Evolutionary conservation across 2,797 vertebrate species (phyloP).

Genomic region (Pseudotriccus pelzelni): DNA sequence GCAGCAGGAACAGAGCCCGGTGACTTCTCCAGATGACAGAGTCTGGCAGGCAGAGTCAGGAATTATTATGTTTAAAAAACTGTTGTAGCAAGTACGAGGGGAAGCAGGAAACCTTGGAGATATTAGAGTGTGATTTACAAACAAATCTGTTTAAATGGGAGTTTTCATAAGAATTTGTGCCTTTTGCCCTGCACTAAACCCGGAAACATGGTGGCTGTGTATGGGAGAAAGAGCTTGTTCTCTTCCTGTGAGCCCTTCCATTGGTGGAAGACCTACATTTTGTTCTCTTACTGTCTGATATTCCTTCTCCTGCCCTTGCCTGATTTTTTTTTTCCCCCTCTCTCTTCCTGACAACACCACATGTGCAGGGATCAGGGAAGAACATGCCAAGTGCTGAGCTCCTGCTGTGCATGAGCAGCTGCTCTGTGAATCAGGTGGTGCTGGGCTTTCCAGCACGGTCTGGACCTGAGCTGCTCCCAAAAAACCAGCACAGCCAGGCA

Average conservation of each 20-base stretch:
- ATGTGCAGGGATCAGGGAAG: neutral
- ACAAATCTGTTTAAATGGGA: neutral
- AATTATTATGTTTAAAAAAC: neutral
- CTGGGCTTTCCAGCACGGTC: neutral
- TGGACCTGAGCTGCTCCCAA: neutral
- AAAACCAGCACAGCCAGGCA: neutral
- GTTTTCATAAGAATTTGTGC: neutral
- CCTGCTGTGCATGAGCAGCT: neutral
- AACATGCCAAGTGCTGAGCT: neutral
- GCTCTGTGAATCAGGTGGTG: neutral
- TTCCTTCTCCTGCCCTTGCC: neutral
- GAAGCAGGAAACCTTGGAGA: neutral
- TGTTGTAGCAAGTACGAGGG: neutral
- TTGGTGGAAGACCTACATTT: accelerated
- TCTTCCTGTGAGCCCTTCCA: neutral
- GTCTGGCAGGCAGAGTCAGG: constrained; percentile 14
- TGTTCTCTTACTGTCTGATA: accelerated
- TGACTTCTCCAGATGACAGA: constrained; percentile 4
- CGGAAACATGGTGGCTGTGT: neutral
- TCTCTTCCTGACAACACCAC: neutral
- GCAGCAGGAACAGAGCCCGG: neutral
- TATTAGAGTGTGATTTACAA: neutral
- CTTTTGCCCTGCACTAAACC: neutral
- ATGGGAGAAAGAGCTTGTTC: neutral
- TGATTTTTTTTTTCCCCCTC: neutral